Conservation (phyloP, 2,888 invertebrate genomes). For the Ommatoiulus sabulosus region DNA sequence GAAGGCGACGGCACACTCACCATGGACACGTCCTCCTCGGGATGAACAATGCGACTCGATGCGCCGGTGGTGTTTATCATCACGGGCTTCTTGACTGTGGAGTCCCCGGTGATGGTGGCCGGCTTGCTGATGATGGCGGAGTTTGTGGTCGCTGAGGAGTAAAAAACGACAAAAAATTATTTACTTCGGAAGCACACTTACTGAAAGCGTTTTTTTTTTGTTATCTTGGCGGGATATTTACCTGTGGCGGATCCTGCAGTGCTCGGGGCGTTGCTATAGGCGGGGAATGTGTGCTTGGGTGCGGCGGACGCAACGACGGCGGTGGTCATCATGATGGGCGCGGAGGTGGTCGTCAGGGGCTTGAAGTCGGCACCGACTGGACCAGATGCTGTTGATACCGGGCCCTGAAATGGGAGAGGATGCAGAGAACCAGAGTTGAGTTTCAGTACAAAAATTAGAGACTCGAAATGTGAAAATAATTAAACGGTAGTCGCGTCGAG, state of each 20-base stretch:
- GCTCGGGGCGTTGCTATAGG: slow-evolving; percentile 71
- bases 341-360: slow-evolving; percentile 56
- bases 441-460: not conserved
- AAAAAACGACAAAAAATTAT: not conserved
- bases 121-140: slow-evolving; percentile 50
- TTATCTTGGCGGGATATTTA: slow-evolving; percentile 64
- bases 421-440: not conserved
- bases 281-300: slow-evolving; percentile 81
- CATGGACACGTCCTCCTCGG: slow-evolving; percentile 89
- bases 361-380: slow-evolving; percentile 61
- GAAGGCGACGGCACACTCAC: slow-evolving; percentile 67
- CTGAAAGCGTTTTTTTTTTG: no score
- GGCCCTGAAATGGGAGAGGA: slow-evolving; percentile 45
- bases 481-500: not conserved
- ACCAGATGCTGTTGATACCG: slow-evolving; percentile 48
- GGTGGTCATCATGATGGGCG: slow-evolving; percentile 47
- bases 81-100: slow-evolving; percentile 67
- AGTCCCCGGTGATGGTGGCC: slow-evolving; percentile 58
- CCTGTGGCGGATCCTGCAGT: slow-evolving; percentile 66
- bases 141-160: slow-evolving; percentile 14
- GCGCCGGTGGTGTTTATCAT: slow-evolving; percentile 82
- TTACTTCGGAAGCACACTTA: no score
- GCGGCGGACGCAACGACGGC: slow-evolving; percentile 55
- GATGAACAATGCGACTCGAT: slow-evolving; percentile 91
- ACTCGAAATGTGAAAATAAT: not conserved